These are phyloP conservation scores for Bombyx mandarina DNA, from an alignment of 1,140 invertebrate genomes.

Conservation along the genomic window DNA sequence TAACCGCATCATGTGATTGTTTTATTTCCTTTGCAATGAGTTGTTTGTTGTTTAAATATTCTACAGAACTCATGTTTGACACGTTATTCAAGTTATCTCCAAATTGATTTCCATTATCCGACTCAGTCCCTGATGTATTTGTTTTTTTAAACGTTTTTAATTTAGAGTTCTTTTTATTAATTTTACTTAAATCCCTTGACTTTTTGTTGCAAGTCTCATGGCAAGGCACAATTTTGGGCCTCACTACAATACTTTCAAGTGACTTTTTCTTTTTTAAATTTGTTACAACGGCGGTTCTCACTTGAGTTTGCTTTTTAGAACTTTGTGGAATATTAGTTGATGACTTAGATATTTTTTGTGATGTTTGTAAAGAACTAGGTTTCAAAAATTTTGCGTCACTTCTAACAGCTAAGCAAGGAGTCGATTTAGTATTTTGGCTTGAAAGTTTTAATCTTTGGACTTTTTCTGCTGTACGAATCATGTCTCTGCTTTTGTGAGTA, in stretches of 20 bases:
- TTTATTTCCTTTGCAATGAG: conserved; percentile 67
- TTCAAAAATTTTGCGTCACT: conserved; percentile 23
- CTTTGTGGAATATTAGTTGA: conserved; percentile 32
- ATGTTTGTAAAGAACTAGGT: conserved; percentile 26
- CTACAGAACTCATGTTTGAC: conserved; percentile 25
- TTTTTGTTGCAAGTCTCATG: conserved; percentile 43
- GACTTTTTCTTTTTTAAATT: conserved; percentile 57
- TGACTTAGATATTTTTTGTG: conserved; percentile 46
- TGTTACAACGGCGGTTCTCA: conserved; percentile 48
- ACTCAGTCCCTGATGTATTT: conserved; percentile 11
- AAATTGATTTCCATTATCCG: conserved; percentile 35
- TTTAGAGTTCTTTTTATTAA: conserved; percentile 23
- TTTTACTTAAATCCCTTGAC: conserved; percentile 35
- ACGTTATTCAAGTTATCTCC: conserved; percentile 26
- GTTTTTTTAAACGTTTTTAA: conserved; percentile 26
- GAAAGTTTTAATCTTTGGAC: conserved; percentile 47
- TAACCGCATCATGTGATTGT: conserved; percentile 70
- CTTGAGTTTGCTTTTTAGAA: conserved; percentile 35
- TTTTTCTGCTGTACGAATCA: conserved; percentile 60
- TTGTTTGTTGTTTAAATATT: conserved; percentile 23
- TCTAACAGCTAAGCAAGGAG: conserved; percentile 30
- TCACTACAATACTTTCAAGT: conserved; percentile 34
- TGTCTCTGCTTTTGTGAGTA: conserved; percentile 57
- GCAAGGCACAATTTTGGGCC: conserved; percentile 35
- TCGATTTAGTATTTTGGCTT: conserved; percentile 39